Evolutionary conservation across 2,797 vertebrate genomes (phyloP).

Genomic region (Hirundo rustica): DNA sequence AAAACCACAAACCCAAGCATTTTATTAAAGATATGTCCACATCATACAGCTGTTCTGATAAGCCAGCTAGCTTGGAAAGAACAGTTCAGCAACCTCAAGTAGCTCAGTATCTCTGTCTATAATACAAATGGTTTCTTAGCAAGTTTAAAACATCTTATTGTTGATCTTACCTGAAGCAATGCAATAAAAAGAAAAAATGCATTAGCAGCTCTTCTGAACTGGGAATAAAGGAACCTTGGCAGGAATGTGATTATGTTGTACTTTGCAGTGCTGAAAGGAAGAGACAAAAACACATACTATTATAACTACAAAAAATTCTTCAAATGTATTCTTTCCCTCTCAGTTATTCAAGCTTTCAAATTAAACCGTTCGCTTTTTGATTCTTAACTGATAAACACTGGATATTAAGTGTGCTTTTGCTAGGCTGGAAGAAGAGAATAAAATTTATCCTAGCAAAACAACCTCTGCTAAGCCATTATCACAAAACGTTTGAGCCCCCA

Average conservation of each 20-base stretch:
- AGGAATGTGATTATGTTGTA: conserved; percentile 98
- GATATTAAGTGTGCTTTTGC: not conserved
- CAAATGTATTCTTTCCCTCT: not conserved
- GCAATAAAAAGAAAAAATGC: conserved; percentile 99
- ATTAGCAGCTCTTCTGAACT: conserved; percentile 99
- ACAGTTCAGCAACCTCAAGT: not conserved
- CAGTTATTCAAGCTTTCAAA: not conserved
- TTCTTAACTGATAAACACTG: not conserved
- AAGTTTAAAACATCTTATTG: not conserved
- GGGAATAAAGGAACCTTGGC: conserved; percentile 97
- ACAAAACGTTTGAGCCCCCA: not conserved
- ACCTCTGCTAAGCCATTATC: not conserved
- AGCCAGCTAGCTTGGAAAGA: not conserved
- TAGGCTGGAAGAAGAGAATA: not conserved
- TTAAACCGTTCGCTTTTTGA: not conserved
- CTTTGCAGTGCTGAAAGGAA: conserved; percentile 92
- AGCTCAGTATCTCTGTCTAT: not conserved
- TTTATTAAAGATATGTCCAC: not conserved
- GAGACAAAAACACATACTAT: conserved; percentile 8
- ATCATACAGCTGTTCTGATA: not conserved
- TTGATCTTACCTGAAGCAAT: conserved; percentile 92
- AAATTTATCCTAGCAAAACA: not conserved
- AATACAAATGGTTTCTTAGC: not conserved
- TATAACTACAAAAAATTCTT: not conserved
- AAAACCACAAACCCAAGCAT: not conserved